Conservation (phyloP, 2,888 invertebrate genomes). For the Heliconius charithonia region DNA sequence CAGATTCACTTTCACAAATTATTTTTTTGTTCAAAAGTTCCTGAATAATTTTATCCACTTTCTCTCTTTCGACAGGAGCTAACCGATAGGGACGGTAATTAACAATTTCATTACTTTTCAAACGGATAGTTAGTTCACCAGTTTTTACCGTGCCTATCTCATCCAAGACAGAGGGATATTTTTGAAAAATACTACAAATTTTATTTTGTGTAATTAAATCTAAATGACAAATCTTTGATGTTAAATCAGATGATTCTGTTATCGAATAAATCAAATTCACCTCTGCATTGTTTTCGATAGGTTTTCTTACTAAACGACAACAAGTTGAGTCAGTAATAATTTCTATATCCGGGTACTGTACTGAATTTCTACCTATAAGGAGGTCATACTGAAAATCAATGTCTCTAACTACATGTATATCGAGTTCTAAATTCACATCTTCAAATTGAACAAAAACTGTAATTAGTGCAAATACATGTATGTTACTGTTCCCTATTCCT, state of each 20-base stretch:
- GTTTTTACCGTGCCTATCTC: conserved; percentile 40
- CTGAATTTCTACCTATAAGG: conserved; percentile 40
- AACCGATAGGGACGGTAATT: conserved; percentile 48
- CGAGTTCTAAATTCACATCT: conserved; percentile 39
- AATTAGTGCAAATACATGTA: no score
- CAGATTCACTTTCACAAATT: background rate
- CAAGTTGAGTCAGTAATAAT: conserved; percentile 41
- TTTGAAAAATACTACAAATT: no score
- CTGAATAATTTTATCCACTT: conserved; percentile 33
- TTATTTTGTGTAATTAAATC: no score
- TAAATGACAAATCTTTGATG: no score
- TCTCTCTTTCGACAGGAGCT: conserved; percentile 39
- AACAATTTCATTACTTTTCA: conserved; percentile 44
- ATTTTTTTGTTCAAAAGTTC: background rate
- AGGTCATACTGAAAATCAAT: conserved; percentile 31
- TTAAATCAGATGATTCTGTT: no score
- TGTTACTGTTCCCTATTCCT: no score
- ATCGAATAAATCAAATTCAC: no score
- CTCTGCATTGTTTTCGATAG: no score
- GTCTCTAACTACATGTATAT: conserved; percentile 43
- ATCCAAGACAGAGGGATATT: conserved; percentile 33
- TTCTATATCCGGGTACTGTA: conserved; percentile 40
- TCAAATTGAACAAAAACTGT: no score
- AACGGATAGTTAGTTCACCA: conserved; percentile 42
- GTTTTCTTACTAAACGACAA: no score